phyloP scores from a whole-genome alignment of 1,140 invertebrate species.

The Tribolium madens region DNA sequence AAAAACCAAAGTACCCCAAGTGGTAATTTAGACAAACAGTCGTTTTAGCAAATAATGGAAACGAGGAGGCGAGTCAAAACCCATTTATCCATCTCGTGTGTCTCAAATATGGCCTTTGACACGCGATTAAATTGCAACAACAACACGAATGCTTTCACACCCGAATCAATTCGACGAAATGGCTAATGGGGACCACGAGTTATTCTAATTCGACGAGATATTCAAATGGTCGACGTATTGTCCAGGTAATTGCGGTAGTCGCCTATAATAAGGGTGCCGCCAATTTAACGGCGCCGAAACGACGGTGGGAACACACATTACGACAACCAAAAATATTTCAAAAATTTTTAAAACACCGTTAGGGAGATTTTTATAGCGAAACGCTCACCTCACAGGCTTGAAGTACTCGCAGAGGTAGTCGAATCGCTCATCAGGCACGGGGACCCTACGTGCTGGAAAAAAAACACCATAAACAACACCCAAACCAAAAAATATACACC shows the following conservation, averaged over 20 bases:
- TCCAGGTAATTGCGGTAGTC: conserved; percentile 49
- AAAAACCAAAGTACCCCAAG: neutral
- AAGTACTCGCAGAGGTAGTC: conserved; percentile 94
- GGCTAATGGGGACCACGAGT: conserved; percentile 6
- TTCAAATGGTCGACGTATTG: conserved; percentile 36
- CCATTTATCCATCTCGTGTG: conserved; percentile 32
- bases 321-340: conserved; percentile 35
- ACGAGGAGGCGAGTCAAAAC: conserved; percentile 6
- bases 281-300: conserved; percentile 57
- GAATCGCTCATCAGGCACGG: conserved; percentile 96
- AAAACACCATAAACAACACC: conserved; percentile 58
- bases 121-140: conserved; percentile 43
- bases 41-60: conserved; percentile 29
- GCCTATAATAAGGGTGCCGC: conserved; percentile 53
- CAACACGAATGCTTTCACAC: conserved; percentile 36
- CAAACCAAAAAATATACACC: conserved; percentile 48
- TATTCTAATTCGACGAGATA: conserved; percentile 20
- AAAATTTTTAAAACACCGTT: conserved; percentile 42
- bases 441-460: conserved; percentile 88
- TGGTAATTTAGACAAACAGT: conserved; percentile 18
- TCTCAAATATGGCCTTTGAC: conserved; percentile 48
- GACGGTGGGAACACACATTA: conserved; percentile 54
- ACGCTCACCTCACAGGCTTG: conserved; percentile 92
- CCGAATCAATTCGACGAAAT: conserved; percentile 15
- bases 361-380: neutral